phyloP scores from a whole-genome alignment of 2,888 invertebrate genomes.

The Coelopa pilipes region DNA sequence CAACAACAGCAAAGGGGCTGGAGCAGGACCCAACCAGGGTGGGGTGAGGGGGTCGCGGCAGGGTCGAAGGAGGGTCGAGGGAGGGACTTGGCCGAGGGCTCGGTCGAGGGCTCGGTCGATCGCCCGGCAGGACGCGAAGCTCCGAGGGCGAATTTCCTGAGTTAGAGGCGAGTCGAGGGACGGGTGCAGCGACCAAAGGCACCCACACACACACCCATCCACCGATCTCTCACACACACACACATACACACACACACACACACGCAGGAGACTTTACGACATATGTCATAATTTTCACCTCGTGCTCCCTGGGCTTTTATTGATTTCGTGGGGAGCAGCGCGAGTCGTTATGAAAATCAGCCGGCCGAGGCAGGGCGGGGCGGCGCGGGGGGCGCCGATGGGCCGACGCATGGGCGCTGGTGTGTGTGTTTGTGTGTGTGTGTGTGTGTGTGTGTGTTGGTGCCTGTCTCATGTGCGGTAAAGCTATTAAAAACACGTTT shows the following conservation, averaged over 20 bases:
- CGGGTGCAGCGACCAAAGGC: too few species aligned
- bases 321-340: background rate
- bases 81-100: too few species aligned
- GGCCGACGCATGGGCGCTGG: background rate
- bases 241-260: background rate
- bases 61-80: too few species aligned
- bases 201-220: background rate
- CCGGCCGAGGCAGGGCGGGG: background rate
- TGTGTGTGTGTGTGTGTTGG: conserved; percentile 9
- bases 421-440: background rate
- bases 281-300: conserved; percentile 7
- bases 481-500: conserved; percentile 35
- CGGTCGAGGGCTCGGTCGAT: too few species aligned
- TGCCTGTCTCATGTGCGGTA: background rate
- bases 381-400: background rate
- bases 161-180: too few species aligned
- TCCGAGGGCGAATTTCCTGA: background rate
- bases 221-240: conserved; percentile 14
- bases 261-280: background rate
- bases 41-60: too few species aligned
- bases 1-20: conserved; percentile 25
- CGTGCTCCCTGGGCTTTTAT: background rate
- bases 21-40: background rate
- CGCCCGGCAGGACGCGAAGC: too few species aligned
- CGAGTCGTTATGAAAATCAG: background rate